phyloP scores from a whole-genome alignment of 2,888 invertebrate species.

The Eumerus sabulonum region DNA sequence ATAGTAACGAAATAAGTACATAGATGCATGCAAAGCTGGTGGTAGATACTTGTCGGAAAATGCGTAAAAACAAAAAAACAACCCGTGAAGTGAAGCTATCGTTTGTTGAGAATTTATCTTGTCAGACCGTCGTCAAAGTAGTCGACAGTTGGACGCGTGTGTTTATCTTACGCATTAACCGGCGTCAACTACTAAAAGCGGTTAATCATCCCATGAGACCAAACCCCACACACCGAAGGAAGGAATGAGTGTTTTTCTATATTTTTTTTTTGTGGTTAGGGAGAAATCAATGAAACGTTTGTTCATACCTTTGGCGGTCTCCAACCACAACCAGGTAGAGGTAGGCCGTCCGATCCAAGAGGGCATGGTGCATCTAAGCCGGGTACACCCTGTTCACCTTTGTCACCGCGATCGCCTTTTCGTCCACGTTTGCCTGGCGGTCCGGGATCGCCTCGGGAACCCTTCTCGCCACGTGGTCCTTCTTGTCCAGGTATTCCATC shows the following conservation, averaged over 20 bases:
- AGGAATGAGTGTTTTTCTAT: no score
- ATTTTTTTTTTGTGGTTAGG: no score
- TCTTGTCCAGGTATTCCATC: conserved; percentile 96
- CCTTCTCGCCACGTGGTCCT: conserved; percentile 94
- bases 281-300: neutral
- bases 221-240: conserved; percentile 6
- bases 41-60: neutral
- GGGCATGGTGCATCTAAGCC: conserved; percentile 99
- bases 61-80: neutral
- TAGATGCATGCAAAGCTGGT: conserved; percentile 41
- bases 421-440: conserved; percentile 93
- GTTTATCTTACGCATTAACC: conserved; percentile 7
- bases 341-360: conserved; percentile 95
- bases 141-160: conserved; percentile 1
- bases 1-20: conserved; percentile 24
- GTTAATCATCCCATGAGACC: neutral
- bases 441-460: conserved; percentile 88
- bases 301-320: conserved; percentile 88
- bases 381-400: conserved; percentile 97
- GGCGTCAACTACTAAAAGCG: neutral
- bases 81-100: neutral
- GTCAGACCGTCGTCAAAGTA: conserved; percentile 8
- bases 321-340: conserved; percentile 97
- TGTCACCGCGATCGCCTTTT: conserved; percentile 94
- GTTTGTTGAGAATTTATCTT: conserved; percentile 6